A percentile compares a stretch with the other conserved stretches of the same genome.
Conservation (phyloP, 2,888 invertebrate species). For the Candidula unifasciata region DNA sequence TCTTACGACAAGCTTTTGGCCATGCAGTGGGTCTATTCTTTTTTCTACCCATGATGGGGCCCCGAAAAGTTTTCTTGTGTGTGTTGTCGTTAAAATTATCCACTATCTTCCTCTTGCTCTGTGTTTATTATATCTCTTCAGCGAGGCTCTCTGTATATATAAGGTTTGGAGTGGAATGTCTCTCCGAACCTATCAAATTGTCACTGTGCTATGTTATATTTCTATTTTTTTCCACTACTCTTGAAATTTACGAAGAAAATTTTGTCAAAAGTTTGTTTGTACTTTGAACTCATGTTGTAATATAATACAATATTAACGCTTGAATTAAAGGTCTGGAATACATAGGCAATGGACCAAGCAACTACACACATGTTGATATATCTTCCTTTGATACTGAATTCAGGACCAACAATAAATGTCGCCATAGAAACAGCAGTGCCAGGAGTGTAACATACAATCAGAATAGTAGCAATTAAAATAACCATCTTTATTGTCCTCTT, state of each 20-base stretch:
- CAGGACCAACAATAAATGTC: neutral
- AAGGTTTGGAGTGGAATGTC: too few relatives aligned
- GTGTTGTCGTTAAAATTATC: too few relatives aligned
- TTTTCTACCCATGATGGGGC: too few relatives aligned
- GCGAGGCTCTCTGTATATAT: too few relatives aligned
- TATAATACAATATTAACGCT: constrained; percentile 31
- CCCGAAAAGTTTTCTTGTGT: too few relatives aligned
- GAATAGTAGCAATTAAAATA: neutral
- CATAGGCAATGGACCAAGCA: neutral
- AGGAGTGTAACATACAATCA: constrained; percentile 23
- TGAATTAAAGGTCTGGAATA: neutral
- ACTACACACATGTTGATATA: neutral
- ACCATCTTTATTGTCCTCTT: constrained; percentile 10
- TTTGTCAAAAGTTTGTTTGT: neutral
- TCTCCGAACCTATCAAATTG: too few relatives aligned
- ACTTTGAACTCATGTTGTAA: constrained; percentile 33
- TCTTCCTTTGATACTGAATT: neutral
- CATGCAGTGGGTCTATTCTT: too few relatives aligned
- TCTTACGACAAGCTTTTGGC: too few relatives aligned
- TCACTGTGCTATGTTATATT: too few relatives aligned
- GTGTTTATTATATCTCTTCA: too few relatives aligned
- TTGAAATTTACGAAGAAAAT: neutral
- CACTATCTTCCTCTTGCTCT: too few relatives aligned
- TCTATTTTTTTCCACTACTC: too few relatives aligned
- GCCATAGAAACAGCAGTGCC: neutral